Conservation (phyloP, 64 coral and sea anemone genomes). For the Exaiptasia diaphana region DNA sequence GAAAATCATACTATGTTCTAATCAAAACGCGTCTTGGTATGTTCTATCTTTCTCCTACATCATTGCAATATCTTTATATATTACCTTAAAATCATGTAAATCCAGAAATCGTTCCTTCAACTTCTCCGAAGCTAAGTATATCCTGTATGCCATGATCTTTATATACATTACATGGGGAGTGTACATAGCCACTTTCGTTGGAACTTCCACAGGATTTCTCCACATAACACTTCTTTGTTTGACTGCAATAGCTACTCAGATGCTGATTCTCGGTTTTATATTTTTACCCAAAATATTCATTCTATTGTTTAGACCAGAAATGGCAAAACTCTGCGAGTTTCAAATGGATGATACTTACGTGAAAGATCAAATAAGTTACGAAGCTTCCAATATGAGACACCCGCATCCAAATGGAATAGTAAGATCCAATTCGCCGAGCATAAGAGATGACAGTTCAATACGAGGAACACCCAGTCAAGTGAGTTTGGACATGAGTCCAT, state of each 20-base stretch:
- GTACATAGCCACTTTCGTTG: constrained; percentile 45
- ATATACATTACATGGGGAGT: constrained; percentile 71
- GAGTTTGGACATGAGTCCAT: too few species aligned
- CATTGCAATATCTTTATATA: constrained; percentile 63
- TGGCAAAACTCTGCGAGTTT: constrained; percentile 51
- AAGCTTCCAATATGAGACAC: too few species aligned
- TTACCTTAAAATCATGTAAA: constrained; percentile 62
- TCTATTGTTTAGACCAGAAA: constrained; percentile 45
- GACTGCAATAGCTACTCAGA: constrained; percentile 56
- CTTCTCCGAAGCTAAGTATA: constrained; percentile 73
- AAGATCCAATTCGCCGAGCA: neutral
- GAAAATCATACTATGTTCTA: neutral
- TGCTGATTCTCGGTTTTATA: constrained; percentile 61
- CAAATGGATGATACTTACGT: too few species aligned
- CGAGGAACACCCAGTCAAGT: neutral
- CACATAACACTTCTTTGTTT: constrained; percentile 55
- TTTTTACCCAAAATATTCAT: constrained; percentile 76
- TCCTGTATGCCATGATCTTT: constrained; percentile 67
- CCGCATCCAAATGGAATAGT: neutral
- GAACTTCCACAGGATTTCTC: constrained; percentile 27
- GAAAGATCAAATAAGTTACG: too few species aligned
- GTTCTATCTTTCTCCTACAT: constrained; percentile 43
- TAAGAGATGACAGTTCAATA: neutral
- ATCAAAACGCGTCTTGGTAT: constrained; percentile 18
- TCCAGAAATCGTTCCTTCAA: constrained; percentile 64